Evolutionary conservation across 2,888 invertebrate species (phyloP).

Genomic region (Leucania comma): DNA sequence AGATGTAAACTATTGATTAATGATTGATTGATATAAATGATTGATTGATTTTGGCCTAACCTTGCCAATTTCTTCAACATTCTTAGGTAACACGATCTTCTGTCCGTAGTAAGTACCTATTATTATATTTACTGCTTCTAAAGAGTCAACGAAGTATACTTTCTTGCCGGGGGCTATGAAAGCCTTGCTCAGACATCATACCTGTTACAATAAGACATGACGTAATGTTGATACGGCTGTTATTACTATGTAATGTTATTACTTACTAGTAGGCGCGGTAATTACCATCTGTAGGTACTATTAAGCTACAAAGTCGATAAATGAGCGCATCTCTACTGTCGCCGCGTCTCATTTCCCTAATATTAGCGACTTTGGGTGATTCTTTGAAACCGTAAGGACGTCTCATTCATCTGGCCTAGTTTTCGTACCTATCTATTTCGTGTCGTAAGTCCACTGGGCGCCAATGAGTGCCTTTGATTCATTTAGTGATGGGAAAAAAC

Average conservation of each 20-base stretch:
- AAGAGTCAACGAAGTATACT: slow-evolving; percentile 36
- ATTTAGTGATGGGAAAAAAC: no score
- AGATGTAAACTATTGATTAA: no score
- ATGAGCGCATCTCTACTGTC: no score
- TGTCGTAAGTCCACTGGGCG: no score
- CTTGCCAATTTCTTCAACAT: neutral
- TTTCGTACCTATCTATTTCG: no score
- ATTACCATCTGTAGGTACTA: slow-evolving; percentile 4
- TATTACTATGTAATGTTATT: slow-evolving; percentile 1
- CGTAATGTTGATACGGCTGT: slow-evolving; percentile 32
- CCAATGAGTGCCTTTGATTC: no score
- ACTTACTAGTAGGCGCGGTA: slow-evolving; percentile 19
- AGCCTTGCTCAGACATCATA: slow-evolving; percentile 43
- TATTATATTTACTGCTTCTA: neutral
- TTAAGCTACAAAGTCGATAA: no score
- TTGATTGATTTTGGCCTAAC: neutral
- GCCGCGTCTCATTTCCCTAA: no score
- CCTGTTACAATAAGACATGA: slow-evolving; percentile 38
- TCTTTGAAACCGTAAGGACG: no score
- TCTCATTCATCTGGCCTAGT: no score
- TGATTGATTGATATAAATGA: no score
- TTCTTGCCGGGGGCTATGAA: slow-evolving; percentile 55
- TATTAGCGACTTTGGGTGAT: no score
- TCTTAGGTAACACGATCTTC: neutral
- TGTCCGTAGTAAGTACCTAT: neutral